Evolutionary conservation across 1,140 invertebrate genomes (phyloP).

Genomic region (Protaetia brevitarsis): DNA sequence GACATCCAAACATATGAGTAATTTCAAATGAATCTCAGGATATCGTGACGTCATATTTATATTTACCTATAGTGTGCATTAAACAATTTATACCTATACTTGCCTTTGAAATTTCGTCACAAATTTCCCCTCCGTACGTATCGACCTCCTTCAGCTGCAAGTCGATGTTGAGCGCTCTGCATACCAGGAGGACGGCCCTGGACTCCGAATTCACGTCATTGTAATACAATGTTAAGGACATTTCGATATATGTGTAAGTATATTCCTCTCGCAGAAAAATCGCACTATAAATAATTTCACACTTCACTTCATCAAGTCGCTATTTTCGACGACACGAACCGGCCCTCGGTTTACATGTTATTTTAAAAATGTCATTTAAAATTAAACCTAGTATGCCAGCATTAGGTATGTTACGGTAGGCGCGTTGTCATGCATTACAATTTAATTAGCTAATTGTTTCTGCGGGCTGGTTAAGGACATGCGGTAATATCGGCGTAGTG

Average conservation of each 20-base stretch:
- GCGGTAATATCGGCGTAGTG: neutral
- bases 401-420: conserved; percentile 5
- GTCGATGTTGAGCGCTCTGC: conserved; percentile 56
- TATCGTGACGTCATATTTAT: neutral
- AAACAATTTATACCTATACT: no score
- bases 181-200: conserved; percentile 57
- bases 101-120: neutral
- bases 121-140: conserved; percentile 44
- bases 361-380: conserved; percentile 6
- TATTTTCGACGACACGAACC: neutral
- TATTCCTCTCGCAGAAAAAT: neutral
- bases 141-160: conserved; percentile 58
- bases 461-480: neutral
- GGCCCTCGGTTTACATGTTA: neutral
- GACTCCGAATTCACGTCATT: conserved; percentile 57
- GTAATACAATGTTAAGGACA: conserved; percentile 42
- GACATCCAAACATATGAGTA: conserved; percentile 2
- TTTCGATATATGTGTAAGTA: conserved; percentile 26
- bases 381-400: conserved; percentile 2
- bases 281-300: conserved; percentile 21
- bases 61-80: neutral
- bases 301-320: conserved; percentile 14
- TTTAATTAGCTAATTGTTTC: conserved; percentile 21
- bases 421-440: conserved; percentile 13
- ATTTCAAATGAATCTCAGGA: neutral